Base-by-base conservation (phyloP, 1,140 invertebrate species). In the Drosophila parvula region DNA sequence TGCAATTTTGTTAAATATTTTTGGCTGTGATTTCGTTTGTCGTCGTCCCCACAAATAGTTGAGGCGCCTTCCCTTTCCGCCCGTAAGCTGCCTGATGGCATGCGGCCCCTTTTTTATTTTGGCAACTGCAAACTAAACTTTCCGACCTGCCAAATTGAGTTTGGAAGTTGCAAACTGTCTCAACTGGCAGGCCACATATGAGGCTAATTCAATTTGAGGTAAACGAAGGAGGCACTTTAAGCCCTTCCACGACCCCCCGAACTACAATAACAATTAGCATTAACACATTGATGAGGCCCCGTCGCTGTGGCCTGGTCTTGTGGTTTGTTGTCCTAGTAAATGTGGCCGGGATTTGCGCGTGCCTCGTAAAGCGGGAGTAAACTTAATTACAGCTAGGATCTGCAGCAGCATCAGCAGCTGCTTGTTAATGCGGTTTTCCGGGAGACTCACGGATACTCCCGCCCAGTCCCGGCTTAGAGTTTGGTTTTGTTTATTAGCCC, bases 231-330 rank as follows among this genome's bases (percentile, higher is more conserved):
- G 76, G 60, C 83, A 82, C 75, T 76, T 86, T 64, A 18, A 50
- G 62, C 69, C 40, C 40, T 56, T 11, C 36, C 50, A 27, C 34
- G 9, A 34, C 28, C 41, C 60, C 18, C 43, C 38, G 69, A 82
- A 88, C 60, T 69, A 79, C 83, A 77, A 83, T 86, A 88, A 88
- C 79, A 86, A 86, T 88, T 88, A 83, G 60, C 76, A 88, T 88
- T 82, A 88, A 67, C 63, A 78, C 70, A 79, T 78, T 78, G 74
- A 78, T 69, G 57, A 44, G 44, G 53, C 9, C 48, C 63, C 60
- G 12, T 30, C 44, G 10, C 60, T 45, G 50, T 53, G 50, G 48
- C 56, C 22, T 12, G n/a, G 30, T 43, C 41, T 43, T 68, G 68
- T 44, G 62, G 61, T 61, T 78, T 64, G 64, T 57, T 79, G 53